Conservation (phyloP, 2,113 vertebrate species). For the Lamprotornis superbus region DNA sequence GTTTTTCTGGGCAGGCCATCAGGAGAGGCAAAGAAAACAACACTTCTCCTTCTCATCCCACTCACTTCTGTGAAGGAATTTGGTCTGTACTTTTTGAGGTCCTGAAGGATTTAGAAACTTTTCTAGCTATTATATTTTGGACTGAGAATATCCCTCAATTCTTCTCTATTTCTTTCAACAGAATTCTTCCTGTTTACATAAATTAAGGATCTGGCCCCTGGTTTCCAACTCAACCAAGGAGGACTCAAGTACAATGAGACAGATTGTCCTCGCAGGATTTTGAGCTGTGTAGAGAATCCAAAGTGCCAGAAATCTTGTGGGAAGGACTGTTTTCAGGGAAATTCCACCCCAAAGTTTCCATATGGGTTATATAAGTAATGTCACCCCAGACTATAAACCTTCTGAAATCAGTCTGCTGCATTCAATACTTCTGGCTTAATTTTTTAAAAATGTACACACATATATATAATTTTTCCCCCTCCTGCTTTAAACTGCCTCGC, state of each 20-base stretch:
- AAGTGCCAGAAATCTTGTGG: conserved; percentile 37
- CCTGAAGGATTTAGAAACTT: conserved; percentile 11
- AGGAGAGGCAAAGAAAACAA: neutral
- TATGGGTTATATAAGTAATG: neutral
- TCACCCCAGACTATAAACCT: neutral
- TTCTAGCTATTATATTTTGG: neutral
- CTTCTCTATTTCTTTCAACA: conserved; percentile 27
- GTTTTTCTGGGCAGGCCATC: neutral
- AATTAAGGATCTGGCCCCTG: neutral
- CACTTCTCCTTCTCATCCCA: neutral
- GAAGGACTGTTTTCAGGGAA: conserved; percentile 43
- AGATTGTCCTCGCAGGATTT: conserved; percentile 20
- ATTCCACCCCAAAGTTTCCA: conserved; percentile 42
- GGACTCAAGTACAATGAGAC: conserved; percentile 21
- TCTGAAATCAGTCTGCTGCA: neutral
- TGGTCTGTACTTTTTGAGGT: neutral
- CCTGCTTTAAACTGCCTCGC: neutral
- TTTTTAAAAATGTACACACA: neutral
- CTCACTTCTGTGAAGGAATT: conserved; percentile 2
- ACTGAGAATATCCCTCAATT: neutral
- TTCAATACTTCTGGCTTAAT: neutral
- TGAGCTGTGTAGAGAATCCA: neutral
- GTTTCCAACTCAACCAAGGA: conserved; percentile 21
- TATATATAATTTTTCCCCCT: neutral
- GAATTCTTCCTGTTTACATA: conserved; percentile 35